Evolutionary conservation across 1,140 invertebrate genomes (phyloP), one percentile per base, ranked within the genome.

Genomic region (Drosophila simulans): DNA sequence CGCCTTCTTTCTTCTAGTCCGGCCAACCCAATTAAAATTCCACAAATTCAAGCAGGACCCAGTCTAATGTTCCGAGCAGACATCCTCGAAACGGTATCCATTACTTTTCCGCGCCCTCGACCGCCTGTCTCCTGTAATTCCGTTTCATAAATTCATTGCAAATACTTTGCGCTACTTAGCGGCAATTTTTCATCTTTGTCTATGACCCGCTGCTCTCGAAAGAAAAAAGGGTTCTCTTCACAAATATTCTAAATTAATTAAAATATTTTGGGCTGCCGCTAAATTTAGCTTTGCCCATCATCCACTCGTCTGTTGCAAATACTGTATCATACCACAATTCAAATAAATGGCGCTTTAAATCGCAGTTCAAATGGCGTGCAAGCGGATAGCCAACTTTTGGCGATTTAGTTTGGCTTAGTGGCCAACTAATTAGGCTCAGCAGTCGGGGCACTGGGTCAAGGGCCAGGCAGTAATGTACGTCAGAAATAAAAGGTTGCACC

Each of bases 191-290:
- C 40, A 64, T 56, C 20, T 66, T 39, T 56, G 43, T 48, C 68
- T 71, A 49, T 70, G 65, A 48, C 34, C 45, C 12, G 27, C 27
- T 12, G 60, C 20, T 17, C 5, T n/a, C n/a, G 8, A 34, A 59
- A 42, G 37, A n/a, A 60, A 77, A 85, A 86, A 77, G 77, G 73
- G 82, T 70, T 86, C 34, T 40, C 66, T 76, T 72, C 48, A 42
- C 48, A 56, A 60, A 54, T 55, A 76, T 83, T 84, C 63, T 70
- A 81, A 70, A 81, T 86, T 85, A 85, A 86, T 86, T 77, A 81
- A 77, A 85, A 77, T 86, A 86, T 77, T 86, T 69, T 56, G 27
- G 40, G 22, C 13, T 53, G 22, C 35, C 46, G 39, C 48, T 68
- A 69, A 79, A 77, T 39, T 73, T 63, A 80, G 27, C 37, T 51